These are phyloP conservation scores for Takifugu bimaculatus DNA, from an alignment of 2,113 vertebrate genomes.

Conservation along the genomic window DNA sequence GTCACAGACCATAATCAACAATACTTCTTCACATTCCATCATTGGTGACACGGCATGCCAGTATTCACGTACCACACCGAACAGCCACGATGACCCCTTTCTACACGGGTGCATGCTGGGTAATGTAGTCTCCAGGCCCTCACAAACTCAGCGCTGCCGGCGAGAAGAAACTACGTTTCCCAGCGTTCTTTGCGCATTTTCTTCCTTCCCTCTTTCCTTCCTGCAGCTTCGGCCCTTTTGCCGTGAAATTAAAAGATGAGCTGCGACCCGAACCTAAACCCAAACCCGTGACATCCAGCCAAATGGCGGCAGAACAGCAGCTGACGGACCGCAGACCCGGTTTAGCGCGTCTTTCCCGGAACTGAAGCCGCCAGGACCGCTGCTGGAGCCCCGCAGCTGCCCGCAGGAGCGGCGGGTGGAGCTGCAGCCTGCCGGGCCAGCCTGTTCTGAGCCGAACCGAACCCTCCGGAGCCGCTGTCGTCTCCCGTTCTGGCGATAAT, in stretches of 20 bases:
- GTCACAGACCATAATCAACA: too few species aligned
- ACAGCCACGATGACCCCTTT: constrained; percentile 24
- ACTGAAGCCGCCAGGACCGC: constrained; percentile 35
- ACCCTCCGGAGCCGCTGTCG: constrained; percentile 10
- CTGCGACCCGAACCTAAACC: constrained; percentile 38
- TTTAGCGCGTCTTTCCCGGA: constrained; percentile 27
- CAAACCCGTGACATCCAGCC: constrained; percentile 17
- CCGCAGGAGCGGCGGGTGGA: constrained; percentile 50
- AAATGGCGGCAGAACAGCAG: constrained; percentile 48
- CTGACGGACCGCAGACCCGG: constrained; percentile 35
- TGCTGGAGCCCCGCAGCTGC: constrained; percentile 40
- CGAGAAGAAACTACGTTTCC: constrained; percentile 41
- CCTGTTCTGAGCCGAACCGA: constrained; percentile 1
- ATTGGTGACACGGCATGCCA: too few species aligned
- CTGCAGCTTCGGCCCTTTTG: constrained; percentile 64
- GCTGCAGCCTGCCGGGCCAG: constrained; percentile 41
- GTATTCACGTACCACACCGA: too few species aligned
- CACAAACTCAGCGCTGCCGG: rapidly evolving
- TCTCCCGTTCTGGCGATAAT: constrained; percentile 16
- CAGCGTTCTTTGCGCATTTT: constrained; percentile 37
- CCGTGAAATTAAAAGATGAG: constrained; percentile 60
- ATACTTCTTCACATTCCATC: too few species aligned
- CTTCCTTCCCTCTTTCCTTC: constrained; percentile 59
- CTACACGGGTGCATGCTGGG: constrained; percentile 53
- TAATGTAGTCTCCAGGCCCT: constrained; percentile 22